Percentiles rank a stretch among this genome's conserved stretches.
Conservation (phyloP, 2,888 invertebrate species). For the Perizoma affinitatum region DNA sequence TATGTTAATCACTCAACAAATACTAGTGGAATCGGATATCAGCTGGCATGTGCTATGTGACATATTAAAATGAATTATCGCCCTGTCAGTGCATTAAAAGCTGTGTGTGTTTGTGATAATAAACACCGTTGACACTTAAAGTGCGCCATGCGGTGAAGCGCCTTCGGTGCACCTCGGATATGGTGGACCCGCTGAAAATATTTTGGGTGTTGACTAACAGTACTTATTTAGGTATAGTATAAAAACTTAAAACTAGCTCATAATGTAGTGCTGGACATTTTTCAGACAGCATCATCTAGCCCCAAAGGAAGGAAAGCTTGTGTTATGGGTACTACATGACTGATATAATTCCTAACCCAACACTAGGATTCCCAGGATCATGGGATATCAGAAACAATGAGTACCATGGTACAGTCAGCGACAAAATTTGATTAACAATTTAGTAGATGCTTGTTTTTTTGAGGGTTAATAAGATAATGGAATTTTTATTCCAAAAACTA, state of each 20-base stretch:
- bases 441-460: too few relatives aligned
- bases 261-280: background rate
- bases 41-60: slow-evolving; percentile 54
- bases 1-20: slow-evolving; percentile 44
- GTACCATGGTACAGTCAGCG: too few relatives aligned
- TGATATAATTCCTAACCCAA: too few relatives aligned
- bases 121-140: slow-evolving; percentile 58
- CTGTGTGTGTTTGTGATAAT: slow-evolving; percentile 53
- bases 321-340: too few relatives aligned
- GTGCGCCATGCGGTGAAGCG: slow-evolving; percentile 79
- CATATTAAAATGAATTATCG: slow-evolving; percentile 52
- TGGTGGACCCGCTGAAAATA: slow-evolving; percentile 93
- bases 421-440: too few relatives aligned
- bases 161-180: slow-evolving; percentile 79
- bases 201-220: slow-evolving; percentile 94
- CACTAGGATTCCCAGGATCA: too few relatives aligned
- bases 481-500: too few relatives aligned
- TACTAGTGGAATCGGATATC: slow-evolving; percentile 42
- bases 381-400: too few relatives aligned
- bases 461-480: too few relatives aligned
- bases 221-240: slow-evolving; percentile 89
- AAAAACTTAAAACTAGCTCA: slow-evolving; percentile 2
- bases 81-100: slow-evolving; percentile 42
- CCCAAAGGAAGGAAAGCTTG: too few relatives aligned
- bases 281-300: too few relatives aligned